Conservation (phyloP, 2,797 vertebrate species). For the Mionectes olivaceus region DNA sequence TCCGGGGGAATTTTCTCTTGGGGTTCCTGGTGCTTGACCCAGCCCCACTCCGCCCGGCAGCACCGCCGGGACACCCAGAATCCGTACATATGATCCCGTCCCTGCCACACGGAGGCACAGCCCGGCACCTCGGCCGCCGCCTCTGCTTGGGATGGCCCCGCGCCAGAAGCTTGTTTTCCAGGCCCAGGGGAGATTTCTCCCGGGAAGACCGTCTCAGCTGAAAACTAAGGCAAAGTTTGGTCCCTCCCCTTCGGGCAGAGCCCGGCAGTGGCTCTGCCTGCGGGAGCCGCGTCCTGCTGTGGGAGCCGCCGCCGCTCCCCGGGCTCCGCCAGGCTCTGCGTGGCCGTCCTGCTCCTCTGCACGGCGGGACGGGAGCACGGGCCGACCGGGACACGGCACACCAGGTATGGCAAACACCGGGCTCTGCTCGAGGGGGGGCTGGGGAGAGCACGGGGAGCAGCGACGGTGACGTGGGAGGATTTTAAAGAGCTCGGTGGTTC, state of each 20-base stretch:
- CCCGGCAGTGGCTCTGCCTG: not conserved
- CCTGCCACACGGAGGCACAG: not conserved
- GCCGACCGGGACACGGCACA: rapidly evolving
- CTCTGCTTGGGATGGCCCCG: not conserved
- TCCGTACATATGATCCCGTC: not conserved
- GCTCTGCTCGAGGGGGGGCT: not conserved
- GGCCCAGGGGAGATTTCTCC: not conserved
- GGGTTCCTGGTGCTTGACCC: not conserved
- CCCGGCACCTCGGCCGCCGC: not conserved
- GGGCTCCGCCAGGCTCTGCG: rapidly evolving
- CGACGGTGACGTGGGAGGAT: not conserved
- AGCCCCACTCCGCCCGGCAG: not conserved
- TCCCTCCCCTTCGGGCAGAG: slow-evolving; percentile 53
- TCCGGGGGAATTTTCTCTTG: not conserved
- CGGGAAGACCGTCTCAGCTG: not conserved
- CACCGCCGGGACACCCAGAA: not conserved
- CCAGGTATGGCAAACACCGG: not conserved
- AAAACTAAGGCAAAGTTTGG: slow-evolving; percentile 31
- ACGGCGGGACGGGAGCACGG: not conserved
- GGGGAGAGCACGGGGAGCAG: not conserved
- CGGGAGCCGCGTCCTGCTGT: not conserved
- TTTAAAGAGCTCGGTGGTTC: not conserved
- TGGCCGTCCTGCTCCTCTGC: rapidly evolving
- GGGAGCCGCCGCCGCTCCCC: not conserved
- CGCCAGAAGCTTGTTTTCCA: not conserved